Evolutionary conservation across 2,113 vertebrate species (phyloP), one percentile per base, ranked within the genome.

Genomic region (Octodon degus): DNA sequence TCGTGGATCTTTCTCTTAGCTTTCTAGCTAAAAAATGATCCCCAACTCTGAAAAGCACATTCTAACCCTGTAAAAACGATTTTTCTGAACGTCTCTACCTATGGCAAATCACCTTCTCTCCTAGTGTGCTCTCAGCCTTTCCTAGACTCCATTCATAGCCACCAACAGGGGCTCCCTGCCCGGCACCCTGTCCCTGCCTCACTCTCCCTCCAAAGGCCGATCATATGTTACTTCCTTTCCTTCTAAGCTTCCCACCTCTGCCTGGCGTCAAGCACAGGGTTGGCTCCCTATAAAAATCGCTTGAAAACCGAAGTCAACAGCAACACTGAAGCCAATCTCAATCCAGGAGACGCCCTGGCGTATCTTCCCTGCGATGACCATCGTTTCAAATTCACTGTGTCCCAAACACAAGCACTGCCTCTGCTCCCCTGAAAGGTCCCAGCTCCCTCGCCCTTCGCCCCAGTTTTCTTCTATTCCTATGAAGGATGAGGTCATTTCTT

Each of bases 11-110:
- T 86, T 89, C 86, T 76, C 22, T 93, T 85, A n/a, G 60, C 65
- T 87, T 47, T 2, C 67, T 92, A 17, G 7, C 34, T 84, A 27
- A 88, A 96, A 3, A 91, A 90, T 84, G 58, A 91, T 60, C 80
- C 40, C 43, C 30, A 96, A 53, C n/a, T 89, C n/a, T 55, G 65
- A 85, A 91, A 92, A 68, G 7, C 68, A 68, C 5, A 85, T 60
- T 90, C 58, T 86, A 30, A 37, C 67, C 25, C 34, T 74, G 79
- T 13, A 53, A 72, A 95, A 63, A 34, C 67, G 11, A 88, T 93
- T 70, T 24, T 92, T 50, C 32, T 96, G 55, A 83, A 83, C 17
- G 84, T 30, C 11, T 37, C 14, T 47, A 91, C 5, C 37, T 84
- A 89, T 65, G 77, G 62, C 14, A 79, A 87, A 22, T 40, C 37